phyloP scores from a whole-genome alignment of 2,888 invertebrate species.

The Rhamnusium bicolor region DNA sequence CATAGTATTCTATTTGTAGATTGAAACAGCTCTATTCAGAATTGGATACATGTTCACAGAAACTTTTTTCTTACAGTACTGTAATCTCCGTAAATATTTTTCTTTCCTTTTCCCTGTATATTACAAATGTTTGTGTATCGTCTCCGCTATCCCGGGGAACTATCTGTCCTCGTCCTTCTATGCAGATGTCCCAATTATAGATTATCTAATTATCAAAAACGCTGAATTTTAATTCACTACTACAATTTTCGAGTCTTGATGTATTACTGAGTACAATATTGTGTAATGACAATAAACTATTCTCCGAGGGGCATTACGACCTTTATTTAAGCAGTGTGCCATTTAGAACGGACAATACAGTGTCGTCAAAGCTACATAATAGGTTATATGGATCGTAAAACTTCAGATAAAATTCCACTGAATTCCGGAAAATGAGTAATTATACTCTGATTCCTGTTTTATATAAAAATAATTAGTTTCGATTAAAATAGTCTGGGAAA shows the following conservation, averaged over 20 bases:
- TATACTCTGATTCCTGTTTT: constrained; percentile 1
- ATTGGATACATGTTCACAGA: too few species aligned
- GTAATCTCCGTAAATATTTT: too few species aligned
- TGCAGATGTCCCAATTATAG: too few species aligned
- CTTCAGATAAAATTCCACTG: constrained; percentile 6
- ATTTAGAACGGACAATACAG: constrained; percentile 14
- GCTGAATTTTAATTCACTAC: background rate
- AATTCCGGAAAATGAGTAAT: constrained; percentile 18
- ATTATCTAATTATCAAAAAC: background rate
- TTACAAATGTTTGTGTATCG: too few species aligned
- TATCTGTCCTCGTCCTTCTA: too few species aligned
- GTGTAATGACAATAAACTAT: constrained; percentile 14
- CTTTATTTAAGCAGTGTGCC: constrained; percentile 7
- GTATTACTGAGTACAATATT: background rate
- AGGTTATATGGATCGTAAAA: constrained; percentile 17
- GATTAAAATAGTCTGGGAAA: too few species aligned
- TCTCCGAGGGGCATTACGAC: background rate
- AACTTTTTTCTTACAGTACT: too few species aligned
- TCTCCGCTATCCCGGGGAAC: too few species aligned
- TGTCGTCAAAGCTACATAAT: constrained; percentile 11
- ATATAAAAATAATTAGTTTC: background rate
- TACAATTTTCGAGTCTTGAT: too few species aligned
- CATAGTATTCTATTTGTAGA: too few species aligned
- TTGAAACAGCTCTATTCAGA: too few species aligned
- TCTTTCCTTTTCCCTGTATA: too few species aligned